phyloP scores from a whole-genome alignment of 1,140 invertebrate species.

The Bombus waltoni region DNA sequence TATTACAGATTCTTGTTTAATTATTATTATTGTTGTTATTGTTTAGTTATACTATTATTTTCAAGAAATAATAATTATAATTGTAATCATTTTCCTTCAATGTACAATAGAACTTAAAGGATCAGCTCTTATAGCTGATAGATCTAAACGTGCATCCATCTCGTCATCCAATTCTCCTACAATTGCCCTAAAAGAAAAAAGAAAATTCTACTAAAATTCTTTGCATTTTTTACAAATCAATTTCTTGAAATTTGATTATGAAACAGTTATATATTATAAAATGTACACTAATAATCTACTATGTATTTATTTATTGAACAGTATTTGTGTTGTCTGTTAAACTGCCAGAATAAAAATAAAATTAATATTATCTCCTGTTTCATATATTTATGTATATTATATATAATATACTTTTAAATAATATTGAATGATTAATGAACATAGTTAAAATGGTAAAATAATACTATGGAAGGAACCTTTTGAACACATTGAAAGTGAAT shows the following conservation, averaged over 20 bases:
- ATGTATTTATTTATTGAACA: conserved; percentile 32
- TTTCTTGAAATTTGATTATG: neutral
- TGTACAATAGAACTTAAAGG: conserved; percentile 94
- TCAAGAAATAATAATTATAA: conserved; percentile 12
- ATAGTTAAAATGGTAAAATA: neutral
- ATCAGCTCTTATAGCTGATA: conserved; percentile 93
- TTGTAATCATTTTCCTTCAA: conserved; percentile 77
- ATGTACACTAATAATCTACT: neutral
- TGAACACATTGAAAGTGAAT: neutral
- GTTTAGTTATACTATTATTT: conserved; percentile 33
- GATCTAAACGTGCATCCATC: conserved; percentile 92
- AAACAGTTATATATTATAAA: neutral
- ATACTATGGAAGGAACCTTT: neutral
- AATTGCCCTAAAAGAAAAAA: conserved; percentile 87
- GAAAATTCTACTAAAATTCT: conserved; percentile 30
- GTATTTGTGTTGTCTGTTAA: conserved; percentile 11
- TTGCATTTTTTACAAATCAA: neutral
- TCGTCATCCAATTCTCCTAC: conserved; percentile 97
- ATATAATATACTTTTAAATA: neutral
- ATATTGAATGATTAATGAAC: neutral
- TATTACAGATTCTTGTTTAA: conserved; percentile 35
- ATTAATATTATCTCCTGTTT: conserved; percentile 2
- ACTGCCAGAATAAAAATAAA: conserved; percentile 6
- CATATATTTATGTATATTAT: neutral
- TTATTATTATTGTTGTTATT: conserved; percentile 23